Evolutionary conservation across 2,113 vertebrate species (phyloP), one percentile per base, ranked within the genome.

Genomic region (Pitta sordida): DNA sequence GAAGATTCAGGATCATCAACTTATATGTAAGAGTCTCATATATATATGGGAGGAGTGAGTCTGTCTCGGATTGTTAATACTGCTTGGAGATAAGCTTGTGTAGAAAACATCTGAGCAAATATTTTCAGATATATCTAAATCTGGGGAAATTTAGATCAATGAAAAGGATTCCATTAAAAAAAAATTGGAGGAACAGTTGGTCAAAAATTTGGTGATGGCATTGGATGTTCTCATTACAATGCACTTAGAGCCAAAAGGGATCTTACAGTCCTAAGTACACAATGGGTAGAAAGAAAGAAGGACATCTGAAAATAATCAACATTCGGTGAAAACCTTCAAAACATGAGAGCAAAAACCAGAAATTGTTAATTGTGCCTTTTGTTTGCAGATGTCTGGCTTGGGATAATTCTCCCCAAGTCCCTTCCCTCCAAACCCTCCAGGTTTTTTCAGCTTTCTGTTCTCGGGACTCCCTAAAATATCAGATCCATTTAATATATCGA

Each of bases 371-470:
- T 15, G 18, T 74, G 36, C 51, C n/a, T 37, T 83, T 52, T 52
- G 26, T 32, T 64, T 41, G 22, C 15, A 4, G 19, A 3, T 17
- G 5, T 24, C 36, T 77, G 44, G 30, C 30, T 52, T 27, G 5
- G 48, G 58, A 10, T 29, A 69, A 84, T 4, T 41, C 34, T 22
- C 32, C 15, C 17, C 53, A 24, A 36, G 8, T 86, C 15, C 15
- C 32, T 14, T 70, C 15, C 34, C 16, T 70, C 75, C 2, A 1
- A 6, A 2, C 15, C n/a, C n/a, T n/a, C n/a, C 1, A 1, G 18
- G 9, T 6, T 63, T 58, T 63, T 63, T 43, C 37, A 29, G n/a
- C 4, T 58, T n/a, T 59, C 21, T 70, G 1, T 23, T 20, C 52
- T 24, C 41, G 27, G 29, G 11, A 43, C 27, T 68, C 74, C 15